phyloP scores from a whole-genome alignment of 2,797 vertebrate species.

The Trematomus bernacchii region DNA sequence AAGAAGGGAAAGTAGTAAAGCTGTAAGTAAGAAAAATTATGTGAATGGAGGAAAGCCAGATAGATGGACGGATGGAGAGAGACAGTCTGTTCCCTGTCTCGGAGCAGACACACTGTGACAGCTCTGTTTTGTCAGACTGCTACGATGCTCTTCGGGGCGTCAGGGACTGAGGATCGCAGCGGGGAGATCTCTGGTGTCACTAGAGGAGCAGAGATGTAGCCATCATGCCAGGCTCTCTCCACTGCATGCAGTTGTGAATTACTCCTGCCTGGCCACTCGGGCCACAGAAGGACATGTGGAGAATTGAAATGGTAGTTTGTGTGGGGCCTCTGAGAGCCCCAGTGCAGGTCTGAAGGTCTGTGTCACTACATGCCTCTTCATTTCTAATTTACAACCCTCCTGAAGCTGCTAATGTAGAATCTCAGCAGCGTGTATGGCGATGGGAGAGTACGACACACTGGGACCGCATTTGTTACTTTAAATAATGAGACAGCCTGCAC shows the following conservation, averaged over 20 bases:
- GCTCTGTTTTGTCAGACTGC: conserved; percentile 69
- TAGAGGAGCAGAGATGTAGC: conserved; percentile 65
- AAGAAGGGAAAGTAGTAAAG: neutral
- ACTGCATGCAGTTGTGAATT: conserved; percentile 42
- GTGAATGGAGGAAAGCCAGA: neutral
- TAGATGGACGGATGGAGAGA: neutral
- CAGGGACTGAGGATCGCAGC: conserved; percentile 54
- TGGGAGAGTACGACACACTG: conserved; percentile 37
- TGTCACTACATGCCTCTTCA: conserved; percentile 59
- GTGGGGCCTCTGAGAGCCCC: conserved; percentile 50
- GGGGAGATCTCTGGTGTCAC: conserved; percentile 62
- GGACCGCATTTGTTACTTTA: conserved; percentile 48
- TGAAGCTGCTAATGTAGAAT: conserved; percentile 58
- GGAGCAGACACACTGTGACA: conserved; percentile 60
- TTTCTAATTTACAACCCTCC: conserved; percentile 73
- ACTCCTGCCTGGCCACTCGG: conserved; percentile 42
- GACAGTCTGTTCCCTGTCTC: conserved; percentile 23
- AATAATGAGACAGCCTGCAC: conserved; percentile 51
- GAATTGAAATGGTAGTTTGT: conserved; percentile 60
- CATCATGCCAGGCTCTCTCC: conserved; percentile 53
- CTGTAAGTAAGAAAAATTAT: neutral
- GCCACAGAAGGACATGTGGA: conserved; percentile 64
- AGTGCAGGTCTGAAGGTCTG: conserved; percentile 36
- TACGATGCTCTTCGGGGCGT: conserved; percentile 64
- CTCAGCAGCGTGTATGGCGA: conserved; percentile 57